Conservation (phyloP, 1,140 invertebrate genomes). For the Apis dorsata region DNA sequence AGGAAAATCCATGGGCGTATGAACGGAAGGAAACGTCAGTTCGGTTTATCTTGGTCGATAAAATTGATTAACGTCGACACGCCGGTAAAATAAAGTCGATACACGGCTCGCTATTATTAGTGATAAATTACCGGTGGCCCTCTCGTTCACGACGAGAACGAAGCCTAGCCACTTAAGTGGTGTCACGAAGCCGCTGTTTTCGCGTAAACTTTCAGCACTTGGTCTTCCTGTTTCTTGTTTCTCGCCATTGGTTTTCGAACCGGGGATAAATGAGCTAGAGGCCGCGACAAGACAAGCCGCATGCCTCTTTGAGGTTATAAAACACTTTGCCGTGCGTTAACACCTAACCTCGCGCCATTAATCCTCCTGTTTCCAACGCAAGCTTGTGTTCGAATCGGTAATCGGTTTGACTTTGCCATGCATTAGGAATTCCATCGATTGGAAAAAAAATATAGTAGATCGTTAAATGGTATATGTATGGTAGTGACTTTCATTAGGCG, state of each 20-base stretch:
- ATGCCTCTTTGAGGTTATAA: slow-evolving; percentile 66
- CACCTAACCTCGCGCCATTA: slow-evolving; percentile 64
- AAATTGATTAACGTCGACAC: slow-evolving; percentile 74
- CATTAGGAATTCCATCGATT: slow-evolving; percentile 30
- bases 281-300: slow-evolving; percentile 62
- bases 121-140: slow-evolving; percentile 68
- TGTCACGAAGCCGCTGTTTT: slow-evolving; percentile 33
- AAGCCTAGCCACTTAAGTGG: slow-evolving; percentile 46
- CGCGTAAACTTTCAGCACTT: slow-evolving; percentile 22
- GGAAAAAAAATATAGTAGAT: neutral
- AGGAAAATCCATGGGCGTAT: slow-evolving; percentile 55
- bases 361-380: slow-evolving; percentile 47
- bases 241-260: slow-evolving; percentile 57
- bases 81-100: slow-evolving; percentile 71
- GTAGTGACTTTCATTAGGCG: too few relatives aligned
- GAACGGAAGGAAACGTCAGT: slow-evolving; percentile 71
- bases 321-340: slow-evolving; percentile 66
- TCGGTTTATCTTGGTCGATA: slow-evolving; percentile 73
- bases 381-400: slow-evolving; percentile 32
- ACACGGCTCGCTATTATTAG: slow-evolving; percentile 70
- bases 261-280: slow-evolving; percentile 58
- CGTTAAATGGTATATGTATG: too few relatives aligned
- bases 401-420: slow-evolving; percentile 24
- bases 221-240: slow-evolving; percentile 40
- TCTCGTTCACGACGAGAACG: slow-evolving; percentile 41